Conservation (phyloP, 2,888 invertebrate genomes). For the Nymphalis urticae region DNA sequence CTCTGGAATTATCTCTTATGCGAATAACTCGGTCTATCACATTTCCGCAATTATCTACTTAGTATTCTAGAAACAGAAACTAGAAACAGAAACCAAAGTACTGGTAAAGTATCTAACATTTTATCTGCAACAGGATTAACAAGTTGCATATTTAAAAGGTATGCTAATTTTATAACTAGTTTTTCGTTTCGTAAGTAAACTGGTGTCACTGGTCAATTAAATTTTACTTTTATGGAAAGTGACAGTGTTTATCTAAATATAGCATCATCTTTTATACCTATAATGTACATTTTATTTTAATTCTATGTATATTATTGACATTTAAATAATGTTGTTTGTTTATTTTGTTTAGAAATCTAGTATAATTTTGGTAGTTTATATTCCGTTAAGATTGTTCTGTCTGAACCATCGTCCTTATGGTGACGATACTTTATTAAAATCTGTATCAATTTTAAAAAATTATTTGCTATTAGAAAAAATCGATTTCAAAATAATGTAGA, state of each 20-base stretch:
- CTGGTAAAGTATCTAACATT: background rate
- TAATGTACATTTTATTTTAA: background rate
- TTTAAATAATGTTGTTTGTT: too few species aligned
- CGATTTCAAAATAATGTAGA: too few species aligned
- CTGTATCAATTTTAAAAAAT: too few species aligned
- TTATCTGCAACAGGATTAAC: background rate
- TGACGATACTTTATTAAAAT: too few species aligned
- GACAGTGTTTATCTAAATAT: slow-evolving; percentile 10
- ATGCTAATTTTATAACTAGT: slow-evolving; percentile 7
- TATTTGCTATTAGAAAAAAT: too few species aligned
- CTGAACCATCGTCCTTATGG: too few species aligned
- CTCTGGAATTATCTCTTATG: too few species aligned
- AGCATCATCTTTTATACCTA: background rate
- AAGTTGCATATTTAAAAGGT: slow-evolving; percentile 2
- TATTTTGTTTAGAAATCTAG: background rate
- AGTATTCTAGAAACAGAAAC: too few species aligned
- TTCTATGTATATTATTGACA: slow-evolving; percentile 7
- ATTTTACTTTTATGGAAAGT: slow-evolving; percentile 16
- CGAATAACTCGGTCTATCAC: too few species aligned
- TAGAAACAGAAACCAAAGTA: background rate
- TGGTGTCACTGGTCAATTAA: slow-evolving; percentile 11
- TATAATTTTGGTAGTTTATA: too few species aligned
- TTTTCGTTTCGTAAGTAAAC: slow-evolving; percentile 6
- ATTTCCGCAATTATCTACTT: too few species aligned
- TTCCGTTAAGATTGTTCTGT: too few species aligned